phyloP scores from a whole-genome alignment of 2,888 invertebrate genomes.

The Dugesia japonica region DNA sequence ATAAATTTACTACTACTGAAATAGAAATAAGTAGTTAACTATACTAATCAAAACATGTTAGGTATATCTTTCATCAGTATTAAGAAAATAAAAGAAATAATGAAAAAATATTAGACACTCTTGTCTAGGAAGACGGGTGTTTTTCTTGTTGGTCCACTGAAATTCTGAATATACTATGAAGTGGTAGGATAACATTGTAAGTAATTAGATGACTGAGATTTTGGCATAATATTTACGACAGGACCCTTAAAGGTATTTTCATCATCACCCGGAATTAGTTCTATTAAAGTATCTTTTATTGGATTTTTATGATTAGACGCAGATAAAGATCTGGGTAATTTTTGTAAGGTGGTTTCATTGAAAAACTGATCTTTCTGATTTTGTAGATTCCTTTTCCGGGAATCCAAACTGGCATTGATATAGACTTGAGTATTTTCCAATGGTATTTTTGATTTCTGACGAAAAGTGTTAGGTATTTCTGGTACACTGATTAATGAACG shows the following conservation, averaged over 20 bases:
- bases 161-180: not conserved
- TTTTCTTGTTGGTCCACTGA: not conserved
- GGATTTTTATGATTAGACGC: not conserved
- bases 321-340: not conserved
- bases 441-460: not conserved
- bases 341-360: not conserved
- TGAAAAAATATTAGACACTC: conserved; percentile 20
- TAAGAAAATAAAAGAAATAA: conserved; percentile 20
- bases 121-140: conserved; percentile 13
- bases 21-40: not conserved
- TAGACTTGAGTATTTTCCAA: conserved; percentile 20
- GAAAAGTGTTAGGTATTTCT: not conserved
- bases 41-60: not conserved
- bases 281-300: not conserved
- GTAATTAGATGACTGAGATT: not conserved
- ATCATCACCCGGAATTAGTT: not conserved
- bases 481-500: not conserved
- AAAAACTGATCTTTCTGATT: conserved; percentile 6
- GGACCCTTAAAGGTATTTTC: not conserved
- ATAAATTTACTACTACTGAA: not conserved
- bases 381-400: not conserved
- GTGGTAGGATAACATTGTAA: not conserved
- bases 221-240: not conserved
- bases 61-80: not conserved
- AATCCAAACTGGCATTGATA: not conserved